Evolutionary conservation across 2,888 invertebrate species (phyloP), one percentile per base, ranked within the genome.

Genomic region (Galeopsomyia nigrocyanea): DNA sequence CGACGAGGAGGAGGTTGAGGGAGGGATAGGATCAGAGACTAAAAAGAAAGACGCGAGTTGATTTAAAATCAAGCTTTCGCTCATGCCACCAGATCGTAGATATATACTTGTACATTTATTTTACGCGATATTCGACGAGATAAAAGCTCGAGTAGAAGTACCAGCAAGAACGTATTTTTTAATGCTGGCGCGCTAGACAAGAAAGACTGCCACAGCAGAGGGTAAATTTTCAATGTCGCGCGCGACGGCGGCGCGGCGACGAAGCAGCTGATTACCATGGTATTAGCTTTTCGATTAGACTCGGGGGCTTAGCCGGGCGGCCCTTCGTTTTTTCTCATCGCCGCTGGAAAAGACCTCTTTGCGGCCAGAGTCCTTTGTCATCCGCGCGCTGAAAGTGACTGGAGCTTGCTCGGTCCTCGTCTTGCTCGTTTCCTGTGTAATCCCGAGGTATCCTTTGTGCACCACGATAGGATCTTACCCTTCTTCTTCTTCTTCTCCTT

Each of bases 261-360:
- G 46, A 57, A 6, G 9, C 22, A 10, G 70, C 79, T 81, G 81
- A 84, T 83, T 83, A 84, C 82, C 80, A 83, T 83, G 80, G 79
- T 82, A 82, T 84, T 83, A 83, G 79, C 78, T 81, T 82, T 82
- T 80, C 80, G 79, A 81, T 81, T 81, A 81, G 77, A 79, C 65
- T 50, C 22, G n/a, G 31, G 16, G 31, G 16, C 50, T 17, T 14
- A 47, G 16, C 74, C 77, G n/a, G n/a, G n/a, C n/a, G n/a, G 76
- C 68, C 75, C 47, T 10, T 17, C 19, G 16, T 71, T 62, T 62
- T 68, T 69, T 63, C 65, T 68, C 64, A 68, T 64, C 47, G 58
- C 60, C 26, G 50, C 51, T 56, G 57, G 63, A 71, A 67, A 67
- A 63, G 67, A 71, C 47, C 64, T 60, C 63, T 16, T 46, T 39